A percentile compares a stretch with the other conserved stretches of the same genome.
phyloP scores from a whole-genome alignment of 2,797 vertebrate species.

The Rallus crepitans region DNA sequence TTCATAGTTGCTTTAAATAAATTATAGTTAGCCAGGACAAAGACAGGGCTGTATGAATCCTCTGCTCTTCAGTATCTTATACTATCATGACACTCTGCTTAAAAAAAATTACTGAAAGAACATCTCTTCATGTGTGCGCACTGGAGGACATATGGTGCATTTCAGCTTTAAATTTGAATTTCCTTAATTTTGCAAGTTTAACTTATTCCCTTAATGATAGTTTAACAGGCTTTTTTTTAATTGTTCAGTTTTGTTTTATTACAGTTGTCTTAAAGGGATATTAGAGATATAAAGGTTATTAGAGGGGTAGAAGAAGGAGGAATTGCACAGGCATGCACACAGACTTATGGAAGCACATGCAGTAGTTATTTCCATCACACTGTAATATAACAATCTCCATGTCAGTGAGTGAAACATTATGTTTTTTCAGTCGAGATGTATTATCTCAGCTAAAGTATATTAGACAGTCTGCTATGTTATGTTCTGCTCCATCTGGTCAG shows the following conservation, averaged over 20 bases:
- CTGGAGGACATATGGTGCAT: slow-evolving; percentile 75
- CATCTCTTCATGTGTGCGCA: slow-evolving; percentile 24
- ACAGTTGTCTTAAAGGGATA: slow-evolving; percentile 46
- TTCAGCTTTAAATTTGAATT: slow-evolving; percentile 77
- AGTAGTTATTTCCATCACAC: slow-evolving; percentile 63
- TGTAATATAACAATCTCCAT: slow-evolving; percentile 58
- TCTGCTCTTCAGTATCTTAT: neutral
- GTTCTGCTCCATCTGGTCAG: slow-evolving; percentile 66
- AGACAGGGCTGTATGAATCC: neutral
- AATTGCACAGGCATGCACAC: slow-evolving; percentile 31
- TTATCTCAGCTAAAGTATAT: slow-evolving; percentile 70
- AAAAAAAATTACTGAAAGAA: slow-evolving; percentile 27
- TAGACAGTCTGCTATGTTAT: slow-evolving; percentile 58
- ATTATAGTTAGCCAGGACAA: neutral
- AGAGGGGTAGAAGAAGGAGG: slow-evolving; percentile 58
- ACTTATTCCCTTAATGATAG: slow-evolving; percentile 72
- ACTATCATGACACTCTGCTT: neutral
- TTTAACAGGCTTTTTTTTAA: slow-evolving; percentile 60
- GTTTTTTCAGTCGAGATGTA: slow-evolving; percentile 59
- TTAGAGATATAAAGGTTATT: slow-evolving; percentile 67
- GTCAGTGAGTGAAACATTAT: slow-evolving; percentile 50
- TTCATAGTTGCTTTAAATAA: slow-evolving; percentile 7
- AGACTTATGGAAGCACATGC: slow-evolving; percentile 62
- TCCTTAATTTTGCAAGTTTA: slow-evolving; percentile 69
- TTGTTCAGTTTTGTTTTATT: slow-evolving; percentile 70